Evolutionary conservation across 2,797 vertebrate species (phyloP).

Genomic region (Anguilla megastoma): DNA sequence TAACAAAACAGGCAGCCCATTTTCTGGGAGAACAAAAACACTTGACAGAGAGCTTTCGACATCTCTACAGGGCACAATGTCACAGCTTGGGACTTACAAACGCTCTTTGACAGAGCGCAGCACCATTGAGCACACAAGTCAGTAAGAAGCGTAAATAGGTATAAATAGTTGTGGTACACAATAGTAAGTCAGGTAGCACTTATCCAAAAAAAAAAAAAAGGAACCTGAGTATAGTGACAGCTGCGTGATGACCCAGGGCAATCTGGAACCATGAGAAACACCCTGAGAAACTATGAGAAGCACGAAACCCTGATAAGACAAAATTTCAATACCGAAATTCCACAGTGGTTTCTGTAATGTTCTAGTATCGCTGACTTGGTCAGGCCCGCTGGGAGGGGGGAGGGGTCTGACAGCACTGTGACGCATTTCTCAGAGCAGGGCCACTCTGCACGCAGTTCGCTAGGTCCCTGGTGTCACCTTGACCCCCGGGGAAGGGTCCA

Average conservation of each 20-base stretch:
- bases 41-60: neutral
- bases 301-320: neutral
- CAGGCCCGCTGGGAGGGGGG: neutral
- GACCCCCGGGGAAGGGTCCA: neutral
- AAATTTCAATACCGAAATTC: neutral
- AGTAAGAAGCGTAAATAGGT: neutral
- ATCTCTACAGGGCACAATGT: neutral
- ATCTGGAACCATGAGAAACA: neutral
- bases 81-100: neutral
- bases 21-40: neutral
- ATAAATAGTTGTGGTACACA: neutral
- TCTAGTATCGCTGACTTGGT: neutral
- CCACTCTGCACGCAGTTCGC: neutral
- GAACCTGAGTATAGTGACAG: neutral
- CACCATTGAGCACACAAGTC: neutral
- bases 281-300: neutral
- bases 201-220: neutral
- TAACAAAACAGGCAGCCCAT: neutral
- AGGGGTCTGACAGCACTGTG: neutral
- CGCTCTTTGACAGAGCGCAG: neutral
- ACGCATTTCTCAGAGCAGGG: too few species aligned
- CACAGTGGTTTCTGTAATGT: constrained; percentile 8
- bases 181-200: neutral
- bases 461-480: neutral
- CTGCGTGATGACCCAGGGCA: neutral